Evolutionary conservation across 1,140 invertebrate species (phyloP), one percentile per base, ranked within the genome.

Genomic region (Maniola jurtina): DNA sequence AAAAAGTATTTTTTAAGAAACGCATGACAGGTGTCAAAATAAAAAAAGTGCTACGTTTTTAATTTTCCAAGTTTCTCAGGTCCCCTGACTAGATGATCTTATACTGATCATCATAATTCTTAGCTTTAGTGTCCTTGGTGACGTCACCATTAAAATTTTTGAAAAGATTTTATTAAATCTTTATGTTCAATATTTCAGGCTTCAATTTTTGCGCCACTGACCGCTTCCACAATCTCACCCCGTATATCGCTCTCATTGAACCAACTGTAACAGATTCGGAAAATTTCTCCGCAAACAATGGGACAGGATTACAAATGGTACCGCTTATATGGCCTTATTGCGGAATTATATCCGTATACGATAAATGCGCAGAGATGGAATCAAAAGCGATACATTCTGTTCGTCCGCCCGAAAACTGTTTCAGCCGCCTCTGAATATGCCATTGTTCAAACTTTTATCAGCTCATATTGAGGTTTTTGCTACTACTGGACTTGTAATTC

Each of bases 231-330:
- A 48, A 59, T 52, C 9, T n/a, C 42, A 45, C 42, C 42, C 42
- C 9, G 42, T 45, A 45, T 58, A 40, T 50, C 54, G 59, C 65
- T 58, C 36, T 66, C 60, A 63, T 64, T 61, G 70, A 66, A 62
- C 34, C 70, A 64, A 65, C 58, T 57, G 64, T 56, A 66, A 61
- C 55, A 64, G 57, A 54, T 66, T 61, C 34, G 58, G 64, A 50
- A 66, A 66, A 61, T 66, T 64, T 64, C 62, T 61, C 57, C 35
- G 9, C n/a, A 40, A 60, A 66, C 64, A 66, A 66, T 66, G 64
- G 62, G 64, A 66, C 64, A 35, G 58, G 2, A 58, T 58, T 66
- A 66, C 64, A 61, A 61, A 66, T 61, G 64, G 64, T 45, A 25
- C 33, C 34, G 52, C 64, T 66, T 66, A 66, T 66, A 66, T 66